phyloP scores from a whole-genome alignment of 2,113 vertebrate genomes.

The Datnioides undecimradiatus region DNA sequence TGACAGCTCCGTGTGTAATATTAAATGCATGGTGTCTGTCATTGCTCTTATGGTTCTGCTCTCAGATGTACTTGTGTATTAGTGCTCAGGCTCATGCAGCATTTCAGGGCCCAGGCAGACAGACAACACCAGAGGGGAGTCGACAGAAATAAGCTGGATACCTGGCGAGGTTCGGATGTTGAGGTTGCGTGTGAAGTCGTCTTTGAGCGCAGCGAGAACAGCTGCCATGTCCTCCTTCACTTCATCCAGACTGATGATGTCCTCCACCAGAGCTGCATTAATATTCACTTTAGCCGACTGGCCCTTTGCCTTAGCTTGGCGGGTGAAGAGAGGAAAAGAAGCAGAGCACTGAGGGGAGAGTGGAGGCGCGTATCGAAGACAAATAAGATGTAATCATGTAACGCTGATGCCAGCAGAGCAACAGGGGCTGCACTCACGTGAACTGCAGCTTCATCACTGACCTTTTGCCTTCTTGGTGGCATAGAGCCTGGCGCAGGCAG shows the following conservation, averaged over 20 bases:
- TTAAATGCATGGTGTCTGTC: too few species aligned
- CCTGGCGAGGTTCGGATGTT: conserved; percentile 93
- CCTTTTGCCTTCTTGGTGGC: conserved; percentile 94
- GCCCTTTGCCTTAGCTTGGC: conserved; percentile 91
- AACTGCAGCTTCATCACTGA: conserved; percentile 53
- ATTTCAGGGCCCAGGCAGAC: neutral
- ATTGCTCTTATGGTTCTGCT: neutral
- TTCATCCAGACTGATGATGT: conserved; percentile 92
- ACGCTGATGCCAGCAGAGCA: conserved; percentile 6
- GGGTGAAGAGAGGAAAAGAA: conserved; percentile 24
- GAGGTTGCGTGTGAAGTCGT: conserved; percentile 93
- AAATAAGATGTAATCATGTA: conserved; percentile 30
- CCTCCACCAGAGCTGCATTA: conserved; percentile 90
- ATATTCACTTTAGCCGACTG: conserved; percentile 90
- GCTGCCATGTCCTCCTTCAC: conserved; percentile 88
- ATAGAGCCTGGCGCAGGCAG: conserved; percentile 81
- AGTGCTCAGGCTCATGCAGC: too few species aligned
- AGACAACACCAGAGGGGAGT: neutral
- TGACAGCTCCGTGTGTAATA: too few species aligned
- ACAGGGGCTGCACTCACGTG: neutral
- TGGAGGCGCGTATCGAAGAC: conserved; percentile 27
- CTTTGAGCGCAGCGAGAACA: conserved; percentile 87
- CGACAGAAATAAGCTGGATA: conserved; percentile 61
- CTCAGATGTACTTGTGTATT: neutral
- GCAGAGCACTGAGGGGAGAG: conserved; percentile 30